These are phyloP conservation scores for Deilephila elpenor DNA, from an alignment of 2,888 invertebrate genomes.

Conservation along the genomic window DNA sequence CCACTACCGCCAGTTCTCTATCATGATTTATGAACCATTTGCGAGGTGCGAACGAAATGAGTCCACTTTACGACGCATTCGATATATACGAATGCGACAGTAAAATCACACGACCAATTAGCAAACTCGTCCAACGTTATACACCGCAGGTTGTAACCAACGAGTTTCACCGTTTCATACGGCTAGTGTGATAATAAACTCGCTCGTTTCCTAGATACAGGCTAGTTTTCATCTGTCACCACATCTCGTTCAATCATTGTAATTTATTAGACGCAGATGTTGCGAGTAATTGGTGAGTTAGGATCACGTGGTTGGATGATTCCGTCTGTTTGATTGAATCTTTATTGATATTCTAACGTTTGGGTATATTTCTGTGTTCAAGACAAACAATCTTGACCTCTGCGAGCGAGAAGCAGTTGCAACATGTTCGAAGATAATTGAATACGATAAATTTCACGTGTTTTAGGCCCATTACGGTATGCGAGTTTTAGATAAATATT, in stretches of 20 bases:
- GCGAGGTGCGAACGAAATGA: constrained; percentile 24
- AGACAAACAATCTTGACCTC: not conserved
- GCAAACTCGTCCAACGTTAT: constrained; percentile 20
- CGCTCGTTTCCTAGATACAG: constrained; percentile 28
- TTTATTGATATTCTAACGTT: constrained; percentile 3
- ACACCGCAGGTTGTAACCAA: constrained; percentile 10
- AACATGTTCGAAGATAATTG: constrained; percentile 1
- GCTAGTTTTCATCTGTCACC: constrained; percentile 27
- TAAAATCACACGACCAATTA: constrained; percentile 26
- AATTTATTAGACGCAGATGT: constrained; percentile 9
- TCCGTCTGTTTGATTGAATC: not conserved
- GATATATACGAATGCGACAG: constrained; percentile 17
- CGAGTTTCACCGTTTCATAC: constrained; percentile 29
- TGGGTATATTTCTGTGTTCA: not conserved
- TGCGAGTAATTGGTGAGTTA: constrained; percentile 29
- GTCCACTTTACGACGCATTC: constrained; percentile 6
- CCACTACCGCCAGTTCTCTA: constrained; percentile 21
- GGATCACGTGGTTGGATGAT: not conserved
- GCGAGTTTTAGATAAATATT: not conserved
- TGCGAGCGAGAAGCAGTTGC: not conserved
- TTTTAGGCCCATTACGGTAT: constrained; percentile 1
- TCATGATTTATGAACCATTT: constrained; percentile 19
- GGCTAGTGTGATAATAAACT: constrained; percentile 30
- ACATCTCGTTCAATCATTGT: constrained; percentile 25
- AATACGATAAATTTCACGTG: constrained; percentile 3